Conservation (phyloP, 2,797 vertebrate genomes). For the Potorous gilbertii region DNA sequence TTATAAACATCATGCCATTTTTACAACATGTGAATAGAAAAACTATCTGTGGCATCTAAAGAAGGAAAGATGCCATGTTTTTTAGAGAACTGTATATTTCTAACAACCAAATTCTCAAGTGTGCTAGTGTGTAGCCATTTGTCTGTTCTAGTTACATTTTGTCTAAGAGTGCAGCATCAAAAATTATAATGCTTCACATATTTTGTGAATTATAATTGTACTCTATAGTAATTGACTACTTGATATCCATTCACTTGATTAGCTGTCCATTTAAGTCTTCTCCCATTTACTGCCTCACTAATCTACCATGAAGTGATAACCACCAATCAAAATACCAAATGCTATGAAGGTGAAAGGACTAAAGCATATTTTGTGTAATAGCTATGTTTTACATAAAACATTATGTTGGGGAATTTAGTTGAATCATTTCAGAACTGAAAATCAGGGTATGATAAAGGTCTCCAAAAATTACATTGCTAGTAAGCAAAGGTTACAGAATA, state of each 20-base stretch:
- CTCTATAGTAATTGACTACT: constrained; percentile 48
- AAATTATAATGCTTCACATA: constrained; percentile 58
- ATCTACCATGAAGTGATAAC: constrained; percentile 56
- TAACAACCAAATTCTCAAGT: constrained; percentile 32
- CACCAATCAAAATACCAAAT: constrained; percentile 46
- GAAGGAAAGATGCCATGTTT: constrained; percentile 25
- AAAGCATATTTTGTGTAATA: constrained; percentile 6
- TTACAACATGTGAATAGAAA: constrained; percentile 10
- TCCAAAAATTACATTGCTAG: background rate
- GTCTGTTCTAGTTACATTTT: constrained; percentile 53
- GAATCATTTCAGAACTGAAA: constrained; percentile 50
- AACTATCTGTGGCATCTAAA: constrained; percentile 10
- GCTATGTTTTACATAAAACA: constrained; percentile 45
- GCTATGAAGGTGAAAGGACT: constrained; percentile 43
- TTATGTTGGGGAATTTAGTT: constrained; percentile 34
- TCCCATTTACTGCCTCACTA: constrained; percentile 33
- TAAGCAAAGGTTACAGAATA: background rate
- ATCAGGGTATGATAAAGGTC: constrained; percentile 1
- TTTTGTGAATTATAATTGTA: constrained; percentile 51
- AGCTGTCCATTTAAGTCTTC: constrained; percentile 61
- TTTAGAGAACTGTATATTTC: constrained; percentile 37
- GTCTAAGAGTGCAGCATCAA: constrained; percentile 58
- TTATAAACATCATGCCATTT: background rate
- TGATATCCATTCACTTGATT: constrained; percentile 64
- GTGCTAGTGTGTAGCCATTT: background rate